Base-by-base conservation (phyloP, 2,797 vertebrate species). In the Yasuhikotakia modesta region DNA sequence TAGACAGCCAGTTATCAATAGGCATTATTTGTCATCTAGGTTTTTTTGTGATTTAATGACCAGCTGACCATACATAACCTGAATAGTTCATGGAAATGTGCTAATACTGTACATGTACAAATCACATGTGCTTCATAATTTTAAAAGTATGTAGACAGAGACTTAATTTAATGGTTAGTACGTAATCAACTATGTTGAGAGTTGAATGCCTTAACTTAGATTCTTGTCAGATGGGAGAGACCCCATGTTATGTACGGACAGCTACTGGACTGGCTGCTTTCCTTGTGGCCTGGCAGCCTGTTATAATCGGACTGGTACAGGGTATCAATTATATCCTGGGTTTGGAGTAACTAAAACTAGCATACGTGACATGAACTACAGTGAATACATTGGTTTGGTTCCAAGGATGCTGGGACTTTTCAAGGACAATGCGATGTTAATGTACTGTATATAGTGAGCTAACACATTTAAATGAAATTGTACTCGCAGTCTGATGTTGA, bases 231-330 rank as follows among this genome's bases (percentile, higher is more conserved):
- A 88, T 98, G 97, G 97, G 97, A 99, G 87, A 90, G 96, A 78
- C 97, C 97, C 0, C 97, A 99, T 0, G 96, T 99, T 82, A 98
- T 99, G 97, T 99, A 99, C 0, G 97, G 97, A 84, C 97, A 99
- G 78, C 93, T 99, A 79, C 91, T 99, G 82, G 97, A 99, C 85
- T 99, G 97, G 97, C 94, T 99, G 57, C 96, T 97, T 7, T 99
- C 90, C 91, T 99, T 73, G 97, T 99, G 83, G 97, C 97, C 70
- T 99, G 97, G 97, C 97, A 99, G 82, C 97, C 97, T 0, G 96
- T 99, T 19, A 99, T 99, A 84, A 98, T 99, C 8, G 97, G 96
- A 84, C 92, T 99, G 83, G 97, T 99, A n/a, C 97, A 99, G 88
- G 96, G 94, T 73, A 99, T 99, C 89, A 99, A 99, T 93, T 99